phyloP scores from a whole-genome alignment of 2,888 invertebrate species.

The Lissonota sp. region DNA sequence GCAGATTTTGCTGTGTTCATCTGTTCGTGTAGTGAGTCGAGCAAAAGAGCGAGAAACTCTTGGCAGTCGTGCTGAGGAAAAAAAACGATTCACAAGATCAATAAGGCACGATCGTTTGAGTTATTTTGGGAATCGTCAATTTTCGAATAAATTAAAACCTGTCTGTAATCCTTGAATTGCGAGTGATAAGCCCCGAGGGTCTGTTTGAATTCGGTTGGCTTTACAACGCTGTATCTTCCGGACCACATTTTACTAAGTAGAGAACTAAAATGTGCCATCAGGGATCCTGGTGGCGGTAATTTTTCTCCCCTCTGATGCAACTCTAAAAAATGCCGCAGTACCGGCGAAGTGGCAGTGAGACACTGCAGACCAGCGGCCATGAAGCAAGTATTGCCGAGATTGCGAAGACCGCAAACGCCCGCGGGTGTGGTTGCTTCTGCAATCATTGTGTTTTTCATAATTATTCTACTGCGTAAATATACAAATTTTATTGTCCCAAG shows the following conservation, averaged over 20 bases:
- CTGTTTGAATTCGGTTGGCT: conserved; percentile 86
- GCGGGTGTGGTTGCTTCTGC: conserved; percentile 76
- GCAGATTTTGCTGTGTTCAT: conserved; percentile 83
- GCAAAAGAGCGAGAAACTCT: conserved; percentile 87
- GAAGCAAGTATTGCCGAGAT: conserved; percentile 86
- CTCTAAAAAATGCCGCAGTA: conserved; percentile 85
- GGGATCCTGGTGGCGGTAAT: conserved; percentile 79
- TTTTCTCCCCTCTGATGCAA: conserved; percentile 78
- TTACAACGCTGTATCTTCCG: conserved; percentile 85
- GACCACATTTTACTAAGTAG: conserved; percentile 86
- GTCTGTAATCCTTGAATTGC: conserved; percentile 87
- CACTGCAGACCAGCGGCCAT: conserved; percentile 87
- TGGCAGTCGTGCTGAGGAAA: conserved; percentile 87
- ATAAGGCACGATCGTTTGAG: too few species aligned
- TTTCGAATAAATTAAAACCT: conserved; percentile 81
- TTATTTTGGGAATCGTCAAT: too few species aligned
- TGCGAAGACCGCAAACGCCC: conserved; percentile 86
- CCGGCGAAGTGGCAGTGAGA: conserved; percentile 85
- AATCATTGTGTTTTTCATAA: background rate
- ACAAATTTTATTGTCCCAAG: too few species aligned
- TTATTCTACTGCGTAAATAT: too few species aligned
- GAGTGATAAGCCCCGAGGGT: conserved; percentile 86
- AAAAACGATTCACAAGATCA: too few species aligned
- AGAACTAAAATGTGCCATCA: conserved; percentile 85
- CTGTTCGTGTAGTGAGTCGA: conserved; percentile 87